Evolutionary conservation across 2,113 vertebrate species (phyloP).

Genomic region (Solenodon paradoxus): DNA sequence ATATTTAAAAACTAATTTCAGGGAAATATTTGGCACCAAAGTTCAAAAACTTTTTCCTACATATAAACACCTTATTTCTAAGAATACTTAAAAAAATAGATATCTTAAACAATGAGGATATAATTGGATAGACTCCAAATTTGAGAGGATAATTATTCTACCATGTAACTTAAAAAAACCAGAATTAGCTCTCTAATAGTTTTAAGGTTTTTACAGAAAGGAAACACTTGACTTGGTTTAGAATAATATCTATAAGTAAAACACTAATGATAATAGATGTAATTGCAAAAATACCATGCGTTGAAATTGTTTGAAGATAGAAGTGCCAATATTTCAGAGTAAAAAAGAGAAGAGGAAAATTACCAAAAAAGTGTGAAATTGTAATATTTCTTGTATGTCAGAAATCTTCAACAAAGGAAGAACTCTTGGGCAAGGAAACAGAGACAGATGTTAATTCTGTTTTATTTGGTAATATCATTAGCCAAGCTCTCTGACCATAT

Average conservation of each 20-base stretch:
- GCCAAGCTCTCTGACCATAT: slow-evolving; percentile 2
- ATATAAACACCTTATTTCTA: slow-evolving; percentile 43
- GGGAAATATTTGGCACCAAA: not conserved
- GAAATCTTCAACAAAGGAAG: slow-evolving; percentile 34
- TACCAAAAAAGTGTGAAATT: slow-evolving; percentile 36
- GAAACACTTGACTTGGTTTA: not conserved
- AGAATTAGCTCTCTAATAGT: slow-evolving; percentile 37
- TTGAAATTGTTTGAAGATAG: not conserved
- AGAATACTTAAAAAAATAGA: slow-evolving; percentile 32
- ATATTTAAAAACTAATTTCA: slow-evolving; percentile 24
- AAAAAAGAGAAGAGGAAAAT: not conserved
- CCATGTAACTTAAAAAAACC: slow-evolving; percentile 58
- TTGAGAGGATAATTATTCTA: slow-evolving; percentile 46
- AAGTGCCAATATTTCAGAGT: not conserved
- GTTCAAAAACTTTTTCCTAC: slow-evolving; percentile 35
- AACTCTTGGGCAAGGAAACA: not conserved
- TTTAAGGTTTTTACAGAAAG: slow-evolving; percentile 51
- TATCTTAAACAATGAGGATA: slow-evolving; percentile 42
- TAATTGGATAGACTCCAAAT: slow-evolving; percentile 12
- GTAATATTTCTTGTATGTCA: not conserved
- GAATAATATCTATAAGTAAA: not conserved
- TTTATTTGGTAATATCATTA: slow-evolving; percentile 25
- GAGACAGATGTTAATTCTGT: slow-evolving; percentile 4
- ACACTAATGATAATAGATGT: not conserved
- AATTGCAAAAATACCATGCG: not conserved